Percentiles rank a stretch among this genome's conserved stretches.
Conservation (phyloP, 2,888 invertebrate genomes). For the Zelleria hepariella region DNA sequence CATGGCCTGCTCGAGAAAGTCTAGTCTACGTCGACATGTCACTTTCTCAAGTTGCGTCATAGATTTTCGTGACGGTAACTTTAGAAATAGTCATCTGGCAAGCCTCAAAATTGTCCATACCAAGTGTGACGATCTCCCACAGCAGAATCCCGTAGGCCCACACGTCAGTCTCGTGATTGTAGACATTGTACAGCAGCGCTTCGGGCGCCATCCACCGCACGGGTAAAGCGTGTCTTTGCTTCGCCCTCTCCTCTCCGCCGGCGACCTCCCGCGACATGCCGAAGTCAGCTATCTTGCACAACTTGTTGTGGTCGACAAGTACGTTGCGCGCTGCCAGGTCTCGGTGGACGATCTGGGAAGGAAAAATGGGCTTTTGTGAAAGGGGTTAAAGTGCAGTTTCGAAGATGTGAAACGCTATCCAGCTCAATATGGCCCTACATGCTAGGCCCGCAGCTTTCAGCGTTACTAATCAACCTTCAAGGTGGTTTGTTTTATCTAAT, state of each 20-base stretch:
- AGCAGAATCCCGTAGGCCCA: slow-evolving; percentile 90
- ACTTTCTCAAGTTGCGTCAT: too few species aligned
- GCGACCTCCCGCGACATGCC: slow-evolving; percentile 84
- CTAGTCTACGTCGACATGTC: too few species aligned
- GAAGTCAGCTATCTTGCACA: slow-evolving; percentile 91
- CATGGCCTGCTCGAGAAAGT: too few species aligned
- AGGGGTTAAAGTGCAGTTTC: too few species aligned
- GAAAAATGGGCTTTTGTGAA: too few species aligned
- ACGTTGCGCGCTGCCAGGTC: slow-evolving; percentile 89
- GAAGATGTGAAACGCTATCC: too few species aligned
- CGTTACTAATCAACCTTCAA: too few species aligned
- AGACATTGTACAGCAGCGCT: slow-evolving; percentile 81
- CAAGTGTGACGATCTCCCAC: slow-evolving; percentile 90
- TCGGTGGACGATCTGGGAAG: slow-evolving; percentile 83
- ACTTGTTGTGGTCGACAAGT: slow-evolving; percentile 86
- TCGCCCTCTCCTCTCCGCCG: slow-evolving; percentile 49
- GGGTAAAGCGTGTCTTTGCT: slow-evolving; percentile 73
- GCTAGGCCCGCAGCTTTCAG: too few species aligned
- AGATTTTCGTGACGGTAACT: too few species aligned
- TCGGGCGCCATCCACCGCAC: slow-evolving; percentile 92
- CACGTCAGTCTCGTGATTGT: slow-evolving; percentile 86
- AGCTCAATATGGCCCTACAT: too few species aligned
- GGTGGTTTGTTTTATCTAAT: too few species aligned
- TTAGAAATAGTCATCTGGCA: too few species aligned
- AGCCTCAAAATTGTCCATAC: slow-evolving; percentile 60